Percentiles rank a stretch among this genome's conserved stretches.
phyloP scores from a whole-genome alignment of 2,113 vertebrate species.

The Austrofundulus limnaeus region DNA sequence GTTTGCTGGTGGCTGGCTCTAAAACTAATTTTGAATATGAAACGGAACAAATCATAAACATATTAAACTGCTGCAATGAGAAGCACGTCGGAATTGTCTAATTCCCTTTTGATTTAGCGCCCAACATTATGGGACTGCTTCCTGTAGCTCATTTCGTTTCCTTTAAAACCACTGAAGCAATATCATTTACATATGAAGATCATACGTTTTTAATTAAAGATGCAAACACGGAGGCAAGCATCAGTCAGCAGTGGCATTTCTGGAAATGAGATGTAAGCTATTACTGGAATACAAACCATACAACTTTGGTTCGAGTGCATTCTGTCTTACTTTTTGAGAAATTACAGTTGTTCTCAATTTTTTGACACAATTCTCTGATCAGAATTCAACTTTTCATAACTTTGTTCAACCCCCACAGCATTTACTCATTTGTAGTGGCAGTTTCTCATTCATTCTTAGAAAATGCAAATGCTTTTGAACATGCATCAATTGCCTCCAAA shows the following conservation, averaged over 20 bases:
- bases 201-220: conserved; percentile 4
- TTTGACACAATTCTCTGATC: too few species aligned
- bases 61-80: conserved; percentile 20
- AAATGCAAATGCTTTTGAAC: too few species aligned
- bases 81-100: conserved; percentile 22
- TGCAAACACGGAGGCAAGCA: too few species aligned
- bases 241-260: neutral
- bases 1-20: conserved; percentile 45
- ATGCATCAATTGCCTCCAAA: too few species aligned
- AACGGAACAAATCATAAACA: conserved; percentile 34
- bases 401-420: too few species aligned
- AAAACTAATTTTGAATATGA: conserved; percentile 45
- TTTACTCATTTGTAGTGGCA: too few species aligned
- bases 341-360: too few species aligned
- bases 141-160: neutral
- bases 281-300: neutral
- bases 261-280: neutral
- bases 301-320: neutral
- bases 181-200: neutral
- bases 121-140: conserved; percentile 13
- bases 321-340: too few species aligned
- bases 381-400: too few species aligned
- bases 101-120: conserved; percentile 19
- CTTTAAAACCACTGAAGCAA: neutral
- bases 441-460: too few species aligned